phyloP scores from a whole-genome alignment of 2,113 vertebrate species.

The Motacilla tschutschensis region DNA sequence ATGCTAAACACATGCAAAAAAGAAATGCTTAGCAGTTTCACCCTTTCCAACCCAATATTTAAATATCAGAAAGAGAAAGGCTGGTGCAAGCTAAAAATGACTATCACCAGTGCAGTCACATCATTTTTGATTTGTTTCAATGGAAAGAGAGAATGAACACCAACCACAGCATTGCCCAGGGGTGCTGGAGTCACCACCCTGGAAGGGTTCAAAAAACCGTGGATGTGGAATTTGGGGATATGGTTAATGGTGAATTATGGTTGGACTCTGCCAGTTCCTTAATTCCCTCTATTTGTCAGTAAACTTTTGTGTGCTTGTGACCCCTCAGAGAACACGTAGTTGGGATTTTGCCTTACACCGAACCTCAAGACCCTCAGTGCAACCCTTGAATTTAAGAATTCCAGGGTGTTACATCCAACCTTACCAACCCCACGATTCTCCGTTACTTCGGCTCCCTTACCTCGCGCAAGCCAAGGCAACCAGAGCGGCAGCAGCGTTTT shows the following conservation, averaged over 20 bases:
- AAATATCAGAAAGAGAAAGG: background rate
- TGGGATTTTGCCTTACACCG: fast-evolving
- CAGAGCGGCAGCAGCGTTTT: conserved; percentile 94
- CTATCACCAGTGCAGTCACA: background rate
- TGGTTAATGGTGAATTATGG: background rate
- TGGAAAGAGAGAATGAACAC: background rate
- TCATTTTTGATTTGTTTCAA: background rate
- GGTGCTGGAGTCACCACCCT: background rate
- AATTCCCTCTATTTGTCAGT: background rate
- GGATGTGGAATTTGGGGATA: background rate
- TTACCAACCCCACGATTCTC: fast-evolving
- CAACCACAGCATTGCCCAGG: background rate
- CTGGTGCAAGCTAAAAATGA: background rate
- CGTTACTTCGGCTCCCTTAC: conserved; percentile 65
- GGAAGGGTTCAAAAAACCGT: background rate
- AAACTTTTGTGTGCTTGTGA: background rate
- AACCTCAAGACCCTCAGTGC: background rate
- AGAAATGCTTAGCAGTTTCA: background rate
- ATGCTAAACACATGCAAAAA: background rate
- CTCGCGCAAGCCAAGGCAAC: conserved; percentile 96
- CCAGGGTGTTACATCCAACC: no score
- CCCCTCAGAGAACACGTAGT: no score
- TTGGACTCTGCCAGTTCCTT: background rate
- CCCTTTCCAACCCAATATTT: background rate
- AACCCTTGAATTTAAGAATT: background rate